These are phyloP conservation scores for Euborellia annulipes DNA, from an alignment of 1,140 invertebrate species.

Conservation along the genomic window DNA sequence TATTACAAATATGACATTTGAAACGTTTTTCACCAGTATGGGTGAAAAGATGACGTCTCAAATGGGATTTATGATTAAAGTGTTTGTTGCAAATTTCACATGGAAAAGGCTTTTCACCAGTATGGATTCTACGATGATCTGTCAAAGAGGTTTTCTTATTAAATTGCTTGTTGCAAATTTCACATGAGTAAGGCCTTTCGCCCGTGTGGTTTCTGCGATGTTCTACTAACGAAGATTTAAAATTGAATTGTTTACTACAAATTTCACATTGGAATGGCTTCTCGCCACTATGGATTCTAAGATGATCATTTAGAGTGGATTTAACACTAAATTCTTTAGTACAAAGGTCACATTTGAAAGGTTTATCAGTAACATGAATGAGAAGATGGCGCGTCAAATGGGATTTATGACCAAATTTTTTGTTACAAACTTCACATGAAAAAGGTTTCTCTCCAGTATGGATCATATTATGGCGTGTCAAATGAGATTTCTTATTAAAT, in stretches of 20 bases:
- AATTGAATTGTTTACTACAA: too few species aligned
- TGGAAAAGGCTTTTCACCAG: not conserved
- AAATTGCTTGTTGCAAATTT: constrained; percentile 12
- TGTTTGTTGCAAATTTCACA: not conserved
- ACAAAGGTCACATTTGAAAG: not conserved
- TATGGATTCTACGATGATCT: not conserved
- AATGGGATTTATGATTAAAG: too few species aligned
- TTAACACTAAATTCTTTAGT: not conserved
- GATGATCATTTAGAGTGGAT: not conserved
- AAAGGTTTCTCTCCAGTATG: constrained; percentile 24
- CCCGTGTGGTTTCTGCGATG: too few species aligned
- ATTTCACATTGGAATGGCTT: not conserved
- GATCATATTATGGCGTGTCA: constrained; percentile 2
- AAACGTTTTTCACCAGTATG: too few species aligned
- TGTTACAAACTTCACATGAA: constrained; percentile 18
- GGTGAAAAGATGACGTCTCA: too few species aligned
- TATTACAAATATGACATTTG: too few species aligned
- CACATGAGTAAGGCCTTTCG: constrained; percentile 23
- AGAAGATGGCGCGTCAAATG: constrained; percentile 4
- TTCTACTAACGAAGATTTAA: too few species aligned
- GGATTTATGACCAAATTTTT: not conserved
- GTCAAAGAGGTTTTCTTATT: not conserved
- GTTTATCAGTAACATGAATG: not conserved
- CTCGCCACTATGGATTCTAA: not conserved
- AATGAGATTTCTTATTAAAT: constrained; percentile 2